A percentile compares a stretch with the other conserved stretches of the same genome.
These are phyloP conservation scores for Centrocercus urophasianus DNA, from an alignment of 2,113 vertebrate genomes.

Conservation along the genomic window DNA sequence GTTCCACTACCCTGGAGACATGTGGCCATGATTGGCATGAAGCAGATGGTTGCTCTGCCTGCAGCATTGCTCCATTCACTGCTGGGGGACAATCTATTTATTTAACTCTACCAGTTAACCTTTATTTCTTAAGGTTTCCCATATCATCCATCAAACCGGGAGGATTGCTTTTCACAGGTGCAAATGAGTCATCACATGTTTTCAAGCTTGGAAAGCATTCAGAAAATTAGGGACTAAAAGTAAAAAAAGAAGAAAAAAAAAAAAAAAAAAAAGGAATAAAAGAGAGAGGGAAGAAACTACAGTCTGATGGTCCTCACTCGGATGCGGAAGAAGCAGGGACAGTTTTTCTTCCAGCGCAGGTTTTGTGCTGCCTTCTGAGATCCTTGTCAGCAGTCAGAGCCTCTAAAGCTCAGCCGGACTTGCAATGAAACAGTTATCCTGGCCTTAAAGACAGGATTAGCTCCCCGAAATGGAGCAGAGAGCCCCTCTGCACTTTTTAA, in stretches of 20 bases:
- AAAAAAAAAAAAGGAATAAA: background rate
- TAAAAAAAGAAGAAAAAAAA: background rate
- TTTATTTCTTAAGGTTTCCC: slow-evolving; percentile 55
- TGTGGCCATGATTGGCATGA: slow-evolving; percentile 41
- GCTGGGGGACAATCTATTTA: slow-evolving; percentile 45
- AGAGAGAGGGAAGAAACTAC: background rate
- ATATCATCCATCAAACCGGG: slow-evolving; percentile 61
- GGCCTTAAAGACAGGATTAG: slow-evolving; percentile 74
- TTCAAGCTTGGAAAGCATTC: slow-evolving; percentile 63
- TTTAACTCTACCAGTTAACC: slow-evolving; percentile 56
- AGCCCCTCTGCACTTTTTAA: slow-evolving; percentile 69
- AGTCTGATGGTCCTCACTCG: background rate
- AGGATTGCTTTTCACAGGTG: slow-evolving; percentile 63
- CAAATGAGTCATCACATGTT: slow-evolving; percentile 56
- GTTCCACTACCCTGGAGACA: background rate
- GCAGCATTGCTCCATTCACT: background rate
- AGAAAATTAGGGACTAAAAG: slow-evolving; percentile 4
- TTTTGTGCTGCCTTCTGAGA: slow-evolving; percentile 34
- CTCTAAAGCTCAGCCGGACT: slow-evolving; percentile 44
- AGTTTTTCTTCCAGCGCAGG: background rate
- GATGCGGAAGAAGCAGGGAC: background rate
- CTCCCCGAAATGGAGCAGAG: slow-evolving; percentile 55
- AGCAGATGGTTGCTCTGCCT: slow-evolving; percentile 49
- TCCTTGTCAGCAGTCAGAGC: slow-evolving; percentile 42
- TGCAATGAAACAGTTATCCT: slow-evolving; percentile 63